A percentile compares a stretch with the other conserved stretches of the same genome.
Conservation (phyloP, 1,140 invertebrate genomes). For the Macrotrachela quadricornifera region DNA sequence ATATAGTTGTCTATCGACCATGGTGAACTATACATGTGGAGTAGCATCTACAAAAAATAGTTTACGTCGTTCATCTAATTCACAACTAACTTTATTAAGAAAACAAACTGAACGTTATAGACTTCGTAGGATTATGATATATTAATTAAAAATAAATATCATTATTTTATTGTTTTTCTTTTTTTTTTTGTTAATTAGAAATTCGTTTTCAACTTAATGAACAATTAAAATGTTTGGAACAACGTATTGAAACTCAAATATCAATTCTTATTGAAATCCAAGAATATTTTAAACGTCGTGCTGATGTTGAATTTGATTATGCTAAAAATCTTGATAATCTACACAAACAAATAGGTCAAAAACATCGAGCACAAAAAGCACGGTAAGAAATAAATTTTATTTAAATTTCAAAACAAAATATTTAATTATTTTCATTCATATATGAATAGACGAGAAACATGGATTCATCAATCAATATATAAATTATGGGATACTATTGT, state of each 20-base stretch:
- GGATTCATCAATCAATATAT: slow-evolving; percentile 70
- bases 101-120: too few species aligned
- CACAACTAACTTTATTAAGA: too few species aligned
- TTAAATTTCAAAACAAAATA: too few species aligned
- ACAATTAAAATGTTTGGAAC: slow-evolving; percentile 73
- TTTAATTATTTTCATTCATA: too few species aligned
- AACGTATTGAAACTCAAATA: slow-evolving; percentile 48
- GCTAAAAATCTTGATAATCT: slow-evolving; percentile 73
- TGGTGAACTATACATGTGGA: too few species aligned
- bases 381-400: slow-evolving; percentile 40
- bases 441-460: slow-evolving; percentile 59
- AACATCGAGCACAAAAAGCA: slow-evolving; percentile 73
- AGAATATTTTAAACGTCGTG: slow-evolving; percentile 68
- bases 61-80: too few species aligned
- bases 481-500: slow-evolving; percentile 72
- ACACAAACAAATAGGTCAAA: slow-evolving; percentile 54
- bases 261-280: slow-evolving; percentile 61
- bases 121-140: too few species aligned
- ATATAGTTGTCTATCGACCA: too few species aligned
- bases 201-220: slow-evolving; percentile 71
- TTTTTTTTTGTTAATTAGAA: slow-evolving; percentile 43
- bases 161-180: too few species aligned
- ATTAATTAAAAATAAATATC: too few species aligned
- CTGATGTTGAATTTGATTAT: slow-evolving; percentile 79
- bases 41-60: too few species aligned